Evolutionary conservation across 2,797 vertebrate genomes (phyloP).

Genomic region (Acanthiza pusilla): DNA sequence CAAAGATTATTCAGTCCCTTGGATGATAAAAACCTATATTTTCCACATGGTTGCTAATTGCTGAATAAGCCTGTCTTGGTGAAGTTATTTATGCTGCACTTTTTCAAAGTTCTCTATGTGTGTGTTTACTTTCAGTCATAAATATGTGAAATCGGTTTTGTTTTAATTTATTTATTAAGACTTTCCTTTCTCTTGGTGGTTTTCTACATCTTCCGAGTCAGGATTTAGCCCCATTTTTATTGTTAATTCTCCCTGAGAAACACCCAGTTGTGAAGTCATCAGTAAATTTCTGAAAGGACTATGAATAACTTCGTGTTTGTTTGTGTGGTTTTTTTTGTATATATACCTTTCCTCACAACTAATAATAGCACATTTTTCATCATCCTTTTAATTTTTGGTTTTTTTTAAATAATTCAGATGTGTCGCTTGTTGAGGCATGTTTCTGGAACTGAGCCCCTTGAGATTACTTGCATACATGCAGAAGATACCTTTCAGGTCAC

Average conservation of each 20-base stretch:
- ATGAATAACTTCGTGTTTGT: background rate
- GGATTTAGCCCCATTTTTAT: background rate
- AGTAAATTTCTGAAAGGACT: background rate
- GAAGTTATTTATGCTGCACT: background rate
- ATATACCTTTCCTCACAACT: background rate
- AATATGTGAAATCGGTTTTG: background rate
- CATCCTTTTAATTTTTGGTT: background rate
- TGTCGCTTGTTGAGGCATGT: constrained; percentile 91
- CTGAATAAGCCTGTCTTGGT: background rate
- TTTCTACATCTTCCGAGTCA: background rate
- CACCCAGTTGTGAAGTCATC: background rate
- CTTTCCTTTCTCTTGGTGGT: background rate
- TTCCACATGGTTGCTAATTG: background rate
- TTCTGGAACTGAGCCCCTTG: constrained; percentile 92
- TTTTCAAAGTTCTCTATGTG: background rate
- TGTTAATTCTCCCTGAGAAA: background rate
- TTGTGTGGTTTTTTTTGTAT: background rate
- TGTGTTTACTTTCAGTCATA: background rate
- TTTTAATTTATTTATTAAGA: background rate
- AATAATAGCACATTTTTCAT: background rate
- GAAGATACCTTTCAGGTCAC: constrained; percentile 97
- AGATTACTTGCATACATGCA: constrained; percentile 95
- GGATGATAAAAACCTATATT: background rate
- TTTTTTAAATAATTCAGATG: constrained; percentile 71
- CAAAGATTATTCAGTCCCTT: background rate